Base-by-base conservation (phyloP, 2,888 invertebrate genomes). In the Andricus curvator region DNA sequence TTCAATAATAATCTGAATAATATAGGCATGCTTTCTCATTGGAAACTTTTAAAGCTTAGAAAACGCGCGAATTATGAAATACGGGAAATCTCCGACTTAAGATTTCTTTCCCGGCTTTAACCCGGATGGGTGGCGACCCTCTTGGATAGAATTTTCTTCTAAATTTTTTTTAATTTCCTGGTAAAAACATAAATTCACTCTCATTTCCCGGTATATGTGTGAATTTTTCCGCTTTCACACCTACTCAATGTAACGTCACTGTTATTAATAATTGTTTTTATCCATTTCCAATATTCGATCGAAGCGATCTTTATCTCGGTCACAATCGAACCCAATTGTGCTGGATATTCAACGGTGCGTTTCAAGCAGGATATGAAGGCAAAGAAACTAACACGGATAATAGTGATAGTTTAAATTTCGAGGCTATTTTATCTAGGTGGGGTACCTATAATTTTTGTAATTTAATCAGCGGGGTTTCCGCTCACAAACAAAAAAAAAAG, bases 321-420 rank as follows among this genome's bases (percentile, higher is more conserved):
- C 11, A 70, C 70, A 70, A 70, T 70, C 48, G 51, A 70, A 70
- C 48, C 29, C 48, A 68, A 68, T 20, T 20, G 70, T 9, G 11
- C 70, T 70, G 29, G 48, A 70, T 70, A 44, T n/a, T 70, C 70
- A 70, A 17, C 48, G 70, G 70, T 70, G 70, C 70, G 70, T 70
- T 51, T 29, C 70, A 20, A 70, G 70, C 70, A 70, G 70, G 70
- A 70, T 70, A 51, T 70, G 70, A 29, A 70, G 33, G 25, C 20
- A 70, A 51, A 17, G 48, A 70, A 70, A 70, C 15, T 51, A 51
- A 51, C 29, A 70, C 29, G 29, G 51, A 11, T 20, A 48, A 29
- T 29, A 51, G 48, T 51, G 22, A 51, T 70, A 29, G 20, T 62
- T 25, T 15, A 29, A 44, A 68, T 48, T 68, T 68, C 44, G 48